phyloP scores from a whole-genome alignment of 2,797 vertebrate species.

The Diplodus sargus region DNA sequence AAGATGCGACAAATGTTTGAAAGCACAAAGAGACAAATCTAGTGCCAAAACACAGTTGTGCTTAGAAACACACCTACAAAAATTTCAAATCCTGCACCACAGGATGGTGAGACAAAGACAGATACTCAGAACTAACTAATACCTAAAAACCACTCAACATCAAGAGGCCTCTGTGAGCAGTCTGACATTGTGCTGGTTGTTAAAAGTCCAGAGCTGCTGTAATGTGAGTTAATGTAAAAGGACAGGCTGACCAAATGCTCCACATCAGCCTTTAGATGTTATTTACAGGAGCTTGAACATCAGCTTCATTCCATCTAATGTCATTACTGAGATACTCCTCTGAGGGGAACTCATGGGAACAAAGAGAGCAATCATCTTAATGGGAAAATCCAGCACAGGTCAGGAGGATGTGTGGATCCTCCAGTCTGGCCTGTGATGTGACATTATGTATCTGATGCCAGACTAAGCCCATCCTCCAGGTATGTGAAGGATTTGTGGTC shows the following conservation, averaged over 20 bases:
- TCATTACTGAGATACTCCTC: conserved; percentile 35
- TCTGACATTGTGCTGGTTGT: background rate
- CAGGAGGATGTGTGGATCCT: conserved; percentile 24
- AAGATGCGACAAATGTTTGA: background rate
- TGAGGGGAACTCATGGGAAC: conserved; percentile 14
- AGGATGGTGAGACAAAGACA: background rate
- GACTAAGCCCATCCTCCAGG: conserved; percentile 50
- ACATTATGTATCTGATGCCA: conserved; percentile 17
- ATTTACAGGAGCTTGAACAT: conserved; percentile 43
- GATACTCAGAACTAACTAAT: background rate
- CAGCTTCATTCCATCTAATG: conserved; percentile 29
- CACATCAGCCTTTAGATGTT: conserved; percentile 41
- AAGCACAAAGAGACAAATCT: background rate
- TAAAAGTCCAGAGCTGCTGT: conserved; percentile 12
- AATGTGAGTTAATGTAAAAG: conserved; percentile 35
- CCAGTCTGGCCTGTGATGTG: conserved; percentile 7
- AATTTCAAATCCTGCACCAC: background rate
- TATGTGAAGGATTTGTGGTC: conserved; percentile 43
- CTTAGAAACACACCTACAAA: background rate
- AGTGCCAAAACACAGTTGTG: background rate
- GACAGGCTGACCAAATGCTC: conserved; percentile 23
- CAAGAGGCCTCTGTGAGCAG: background rate
- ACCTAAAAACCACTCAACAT: background rate
- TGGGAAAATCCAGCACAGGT: conserved; percentile 40
- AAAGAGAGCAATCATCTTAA: conserved; percentile 47